phyloP scores from a whole-genome alignment of 2,113 vertebrate genomes.

The Glaucomys volans region DNA sequence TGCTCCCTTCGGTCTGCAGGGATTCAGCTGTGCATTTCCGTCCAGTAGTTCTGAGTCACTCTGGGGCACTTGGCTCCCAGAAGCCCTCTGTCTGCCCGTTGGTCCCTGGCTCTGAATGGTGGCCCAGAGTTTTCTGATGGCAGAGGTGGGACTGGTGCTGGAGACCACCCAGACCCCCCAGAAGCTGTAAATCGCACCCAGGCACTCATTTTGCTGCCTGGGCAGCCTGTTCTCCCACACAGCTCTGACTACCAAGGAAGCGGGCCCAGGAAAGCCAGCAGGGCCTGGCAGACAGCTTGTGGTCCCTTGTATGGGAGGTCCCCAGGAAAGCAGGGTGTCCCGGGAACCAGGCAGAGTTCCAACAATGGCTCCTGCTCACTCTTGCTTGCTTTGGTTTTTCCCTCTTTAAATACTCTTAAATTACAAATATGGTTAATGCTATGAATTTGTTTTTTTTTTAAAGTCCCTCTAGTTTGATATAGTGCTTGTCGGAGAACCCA shows the following conservation, averaged over 20 bases:
- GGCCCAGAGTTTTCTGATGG: neutral
- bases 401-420: neutral
- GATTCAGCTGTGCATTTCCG: neutral
- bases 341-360: neutral
- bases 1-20: rapidly evolving
- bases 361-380: neutral
- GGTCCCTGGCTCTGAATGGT: neutral
- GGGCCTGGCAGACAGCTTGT: neutral
- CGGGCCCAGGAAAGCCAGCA: neutral
- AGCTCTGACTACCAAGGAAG: conserved; percentile 29
- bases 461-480: neutral
- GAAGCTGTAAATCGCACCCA: neutral
- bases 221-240: neutral
- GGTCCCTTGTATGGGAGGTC: neutral
- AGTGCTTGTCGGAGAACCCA: neutral
- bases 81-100: neutral
- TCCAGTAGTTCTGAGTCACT: neutral
- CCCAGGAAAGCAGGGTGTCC: neutral
- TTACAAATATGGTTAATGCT: neutral
- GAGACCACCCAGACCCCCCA: neutral
- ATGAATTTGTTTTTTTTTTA: neutral
- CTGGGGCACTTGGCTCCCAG: neutral
- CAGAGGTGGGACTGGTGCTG: neutral
- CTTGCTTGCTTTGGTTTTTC: no score
- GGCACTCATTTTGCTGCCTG: conserved; percentile 20